These are phyloP conservation scores for Meleagris gallopavo DNA, from an alignment of 2,113 vertebrate genomes.

Conservation along the genomic window DNA sequence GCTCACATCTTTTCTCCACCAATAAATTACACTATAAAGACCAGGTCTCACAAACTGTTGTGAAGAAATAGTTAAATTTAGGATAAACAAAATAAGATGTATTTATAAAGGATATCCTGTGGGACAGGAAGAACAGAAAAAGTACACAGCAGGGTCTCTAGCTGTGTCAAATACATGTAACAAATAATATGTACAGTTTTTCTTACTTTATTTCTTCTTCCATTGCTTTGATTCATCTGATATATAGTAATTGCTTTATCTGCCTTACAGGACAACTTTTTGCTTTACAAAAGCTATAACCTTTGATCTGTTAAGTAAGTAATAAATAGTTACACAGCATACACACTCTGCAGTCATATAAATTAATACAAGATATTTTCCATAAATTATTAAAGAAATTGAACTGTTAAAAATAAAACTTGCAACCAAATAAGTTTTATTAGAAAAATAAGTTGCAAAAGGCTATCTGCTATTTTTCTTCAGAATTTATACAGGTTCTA, in stretches of 20 bases:
- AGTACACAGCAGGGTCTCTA: not conserved
- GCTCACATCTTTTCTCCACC: not conserved
- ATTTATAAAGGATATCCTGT: not conserved
- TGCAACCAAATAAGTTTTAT: not conserved
- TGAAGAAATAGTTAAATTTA: not conserved
- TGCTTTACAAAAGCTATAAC: not conserved
- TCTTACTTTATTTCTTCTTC: not conserved
- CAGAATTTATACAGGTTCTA: not conserved
- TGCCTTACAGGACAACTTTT: not conserved
- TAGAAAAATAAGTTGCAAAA: not conserved
- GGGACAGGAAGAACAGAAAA: not conserved
- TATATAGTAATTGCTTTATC: not conserved
- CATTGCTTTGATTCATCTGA: not conserved
- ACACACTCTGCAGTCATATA: not conserved
- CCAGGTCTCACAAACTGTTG: not conserved
- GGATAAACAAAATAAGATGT: not conserved
- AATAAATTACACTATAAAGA: not conserved
- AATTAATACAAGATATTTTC: not conserved
- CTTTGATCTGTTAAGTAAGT: not conserved
- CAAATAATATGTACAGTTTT: not conserved
- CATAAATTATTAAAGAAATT: not conserved
- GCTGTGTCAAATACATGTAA: not conserved
- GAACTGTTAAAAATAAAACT: not conserved
- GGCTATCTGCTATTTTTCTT: not conserved
- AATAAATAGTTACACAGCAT: not conserved